These are phyloP conservation scores for Gortyna flavago DNA, from an alignment of 2,888 invertebrate species.

Conservation along the genomic window DNA sequence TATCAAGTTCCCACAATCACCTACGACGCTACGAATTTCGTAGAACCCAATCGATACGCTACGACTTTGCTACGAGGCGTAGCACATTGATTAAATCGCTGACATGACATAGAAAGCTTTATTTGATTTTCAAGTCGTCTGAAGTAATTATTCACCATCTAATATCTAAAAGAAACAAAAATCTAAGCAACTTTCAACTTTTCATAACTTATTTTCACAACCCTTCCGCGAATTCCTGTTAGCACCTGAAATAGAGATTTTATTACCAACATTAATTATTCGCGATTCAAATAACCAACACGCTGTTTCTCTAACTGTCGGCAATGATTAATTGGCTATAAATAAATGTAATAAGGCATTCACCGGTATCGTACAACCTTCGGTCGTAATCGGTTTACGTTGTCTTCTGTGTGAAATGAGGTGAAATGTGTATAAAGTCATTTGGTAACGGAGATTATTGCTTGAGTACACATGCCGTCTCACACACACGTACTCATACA, in stretches of 20 bases:
- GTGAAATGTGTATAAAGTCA: constrained; percentile 36
- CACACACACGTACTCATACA: neutral
- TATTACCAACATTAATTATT: constrained; percentile 48
- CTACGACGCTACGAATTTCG: constrained; percentile 46
- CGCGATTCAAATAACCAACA: constrained; percentile 38
- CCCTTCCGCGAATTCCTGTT: constrained; percentile 16
- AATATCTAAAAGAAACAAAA: neutral
- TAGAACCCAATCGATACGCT: constrained; percentile 47
- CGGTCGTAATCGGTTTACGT: constrained; percentile 35
- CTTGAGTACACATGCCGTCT: neutral
- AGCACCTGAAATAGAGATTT: constrained; percentile 27
- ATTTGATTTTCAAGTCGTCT: constrained; percentile 19
- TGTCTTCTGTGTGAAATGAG: constrained; percentile 43
- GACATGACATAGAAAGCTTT: neutral
- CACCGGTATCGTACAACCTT: constrained; percentile 39
- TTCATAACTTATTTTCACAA: constrained; percentile 17
- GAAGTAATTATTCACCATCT: constrained; percentile 6
- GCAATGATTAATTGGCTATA: constrained; percentile 53
- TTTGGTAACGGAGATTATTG: constrained; percentile 6
- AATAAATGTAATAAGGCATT: constrained; percentile 60
- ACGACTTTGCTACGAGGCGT: constrained; percentile 47
- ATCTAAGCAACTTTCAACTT: constrained; percentile 25
- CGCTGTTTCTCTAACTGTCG: constrained; percentile 54
- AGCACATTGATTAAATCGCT: constrained; percentile 29
- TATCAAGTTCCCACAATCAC: constrained; percentile 23